Evolutionary conservation across 1,140 invertebrate species (phyloP).

Genomic region (Dreissena rostriformis): DNA sequence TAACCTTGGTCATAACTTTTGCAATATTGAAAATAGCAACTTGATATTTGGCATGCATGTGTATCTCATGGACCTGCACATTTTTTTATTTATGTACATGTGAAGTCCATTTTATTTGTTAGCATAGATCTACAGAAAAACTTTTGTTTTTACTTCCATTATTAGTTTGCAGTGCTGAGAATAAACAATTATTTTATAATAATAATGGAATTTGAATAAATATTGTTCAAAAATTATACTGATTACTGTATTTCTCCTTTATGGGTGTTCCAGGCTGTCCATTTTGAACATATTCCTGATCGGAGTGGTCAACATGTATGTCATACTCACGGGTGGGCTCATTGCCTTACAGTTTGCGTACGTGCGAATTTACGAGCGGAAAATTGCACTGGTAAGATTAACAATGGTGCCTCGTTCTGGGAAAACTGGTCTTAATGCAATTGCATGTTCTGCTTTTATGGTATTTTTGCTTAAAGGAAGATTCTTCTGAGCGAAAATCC

Average conservation of each 20-base stretch:
- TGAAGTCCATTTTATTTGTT: no score
- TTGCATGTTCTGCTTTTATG: no score
- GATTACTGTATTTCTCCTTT: not conserved
- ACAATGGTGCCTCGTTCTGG: no score
- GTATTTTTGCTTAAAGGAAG: no score
- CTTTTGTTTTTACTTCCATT: not conserved
- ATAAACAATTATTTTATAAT: not conserved
- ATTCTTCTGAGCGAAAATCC: no score
- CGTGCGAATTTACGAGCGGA: slow-evolving; percentile 54
- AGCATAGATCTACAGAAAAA: no score
- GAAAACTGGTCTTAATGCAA: no score
- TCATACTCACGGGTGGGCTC: slow-evolving; percentile 59
- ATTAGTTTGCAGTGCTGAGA: not conserved
- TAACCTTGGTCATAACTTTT: no score
- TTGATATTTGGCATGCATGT: no score
- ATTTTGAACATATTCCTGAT: slow-evolving; percentile 60
- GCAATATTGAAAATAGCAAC: no score
- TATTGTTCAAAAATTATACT: not conserved
- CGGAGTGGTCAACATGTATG: slow-evolving; percentile 57
- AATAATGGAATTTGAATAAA: not conserved
- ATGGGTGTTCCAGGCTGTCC: slow-evolving; percentile 62
- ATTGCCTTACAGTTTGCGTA: slow-evolving; percentile 57
- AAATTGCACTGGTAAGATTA: slow-evolving; percentile 40
- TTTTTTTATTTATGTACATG: no score
- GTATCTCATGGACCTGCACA: no score